Base-by-base conservation (phyloP, 2,113 vertebrate species). In the Tetrax tetrax region DNA sequence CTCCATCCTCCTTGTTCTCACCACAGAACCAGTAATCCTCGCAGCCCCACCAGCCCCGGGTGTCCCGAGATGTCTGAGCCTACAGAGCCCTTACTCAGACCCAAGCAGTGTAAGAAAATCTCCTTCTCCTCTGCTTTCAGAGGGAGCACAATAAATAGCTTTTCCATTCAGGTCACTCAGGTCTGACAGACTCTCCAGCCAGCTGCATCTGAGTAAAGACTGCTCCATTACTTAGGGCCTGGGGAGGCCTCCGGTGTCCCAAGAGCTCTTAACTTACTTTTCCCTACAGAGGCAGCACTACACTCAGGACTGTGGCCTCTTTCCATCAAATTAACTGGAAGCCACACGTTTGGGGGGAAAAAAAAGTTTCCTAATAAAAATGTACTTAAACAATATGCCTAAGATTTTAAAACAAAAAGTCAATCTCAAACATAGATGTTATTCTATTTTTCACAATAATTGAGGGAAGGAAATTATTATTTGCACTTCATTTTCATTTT, bases 401-500 rank as follows among this genome's bases (percentile, higher is more conserved):
- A 33, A 68, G 18, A 78, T 60, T 53, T 85, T 23, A 37, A 90
- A 74, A 16, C 33, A 94, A 84, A 88, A 56, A 53, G 17, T 61
- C 71, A 33, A 7, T 63, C 50, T 45, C 77, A 78, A 95, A 54
- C 31, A 54, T 28, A 89, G 89, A 74, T 12, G 35, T 83, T 87
- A 83, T 25, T 72, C 19, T 63, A 16, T 61, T 87, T 91, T 70
- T 91, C 77, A 83, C 83, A 95, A 77, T 77, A 61, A 66, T 22
- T 70, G 31, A 57, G 10, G 12, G 43, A 33, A 92, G 33, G 71
- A 94, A 94, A 90, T 66, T 0, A 83, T 87, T 93, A 87, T 87
- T 95, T 76, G 61, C n/a, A 89, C 14, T 80, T 78, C 16, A 66
- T 88, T 90, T 86, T 83, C 60, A 37, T 90, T 96, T 90, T 91